phyloP scores from a whole-genome alignment of 2,113 vertebrate genomes.

The Catharus fuscescens region DNA sequence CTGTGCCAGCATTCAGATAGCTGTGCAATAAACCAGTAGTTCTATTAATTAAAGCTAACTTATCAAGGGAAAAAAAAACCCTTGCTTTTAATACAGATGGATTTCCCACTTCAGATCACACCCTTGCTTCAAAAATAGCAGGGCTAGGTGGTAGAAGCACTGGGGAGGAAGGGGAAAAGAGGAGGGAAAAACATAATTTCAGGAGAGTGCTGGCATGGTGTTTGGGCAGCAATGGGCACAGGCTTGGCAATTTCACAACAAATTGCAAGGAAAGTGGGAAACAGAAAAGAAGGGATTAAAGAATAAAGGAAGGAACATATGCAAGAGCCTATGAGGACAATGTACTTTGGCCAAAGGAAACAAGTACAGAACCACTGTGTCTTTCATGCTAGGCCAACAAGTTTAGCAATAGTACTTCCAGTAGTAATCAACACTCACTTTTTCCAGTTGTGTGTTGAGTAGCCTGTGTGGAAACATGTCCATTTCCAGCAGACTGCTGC shows the following conservation, averaged over 20 bases:
- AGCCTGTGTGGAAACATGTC: not conserved
- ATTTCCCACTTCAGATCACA: not conserved
- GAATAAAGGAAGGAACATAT: not conserved
- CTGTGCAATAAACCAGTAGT: not conserved
- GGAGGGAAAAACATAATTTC: not conserved
- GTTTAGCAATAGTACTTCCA: not conserved
- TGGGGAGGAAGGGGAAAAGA: not conserved
- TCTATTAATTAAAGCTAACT: not conserved
- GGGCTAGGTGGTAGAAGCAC: fast-evolving
- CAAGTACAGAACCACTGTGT: not conserved
- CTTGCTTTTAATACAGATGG: not conserved
- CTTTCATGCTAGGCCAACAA: not conserved
- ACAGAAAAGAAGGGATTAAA: not conserved
- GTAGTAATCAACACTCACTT: not conserved
- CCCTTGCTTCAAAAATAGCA: not conserved
- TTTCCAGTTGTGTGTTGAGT: not conserved
- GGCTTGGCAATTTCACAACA: not conserved
- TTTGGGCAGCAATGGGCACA: not conserved
- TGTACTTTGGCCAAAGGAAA: not conserved
- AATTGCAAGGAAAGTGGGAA: not conserved
- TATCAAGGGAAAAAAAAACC: not conserved
- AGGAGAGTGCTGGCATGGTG: not conserved
- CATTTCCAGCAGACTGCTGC: not conserved
- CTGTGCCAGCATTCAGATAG: not conserved
- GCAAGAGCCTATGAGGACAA: not conserved